phyloP scores from a whole-genome alignment of 2,797 vertebrate genomes.

The Pogoniulus pusillus region DNA sequence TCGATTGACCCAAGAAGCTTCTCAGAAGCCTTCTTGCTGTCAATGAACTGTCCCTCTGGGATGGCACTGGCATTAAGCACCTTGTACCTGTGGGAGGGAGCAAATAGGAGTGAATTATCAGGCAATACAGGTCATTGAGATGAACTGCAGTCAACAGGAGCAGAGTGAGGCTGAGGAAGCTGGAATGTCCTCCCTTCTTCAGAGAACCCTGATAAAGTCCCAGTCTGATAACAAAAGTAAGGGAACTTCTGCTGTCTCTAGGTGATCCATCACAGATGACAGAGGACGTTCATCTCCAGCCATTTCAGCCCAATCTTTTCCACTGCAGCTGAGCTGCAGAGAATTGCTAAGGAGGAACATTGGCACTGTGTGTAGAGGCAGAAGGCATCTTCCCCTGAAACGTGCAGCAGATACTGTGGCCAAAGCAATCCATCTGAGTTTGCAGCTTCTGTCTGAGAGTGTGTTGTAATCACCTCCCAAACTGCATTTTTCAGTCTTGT shows the following conservation, averaged over 20 bases:
- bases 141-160: not conserved
- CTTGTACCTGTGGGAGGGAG: slow-evolving; percentile 78
- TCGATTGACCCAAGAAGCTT: slow-evolving; percentile 83
- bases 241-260: not conserved
- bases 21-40: slow-evolving; percentile 82
- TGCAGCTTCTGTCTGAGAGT: not conserved
- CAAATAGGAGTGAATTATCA: not conserved
- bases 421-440: not conserved
- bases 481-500: not conserved
- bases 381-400: not conserved
- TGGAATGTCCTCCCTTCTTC: not conserved
- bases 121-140: not conserved
- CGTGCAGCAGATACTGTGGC: not conserved
- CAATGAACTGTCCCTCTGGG: slow-evolving; percentile 75
- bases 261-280: not conserved
- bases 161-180: not conserved
- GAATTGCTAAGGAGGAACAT: not conserved
- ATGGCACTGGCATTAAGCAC: slow-evolving; percentile 23
- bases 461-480: not conserved
- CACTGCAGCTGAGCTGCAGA: not conserved
- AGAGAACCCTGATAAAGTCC: not conserved
- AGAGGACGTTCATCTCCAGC: not conserved
- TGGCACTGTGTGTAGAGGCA: no score
- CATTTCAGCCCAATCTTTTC: not conserved
- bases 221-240: not conserved